Base-by-base conservation (phyloP, 2,797 vertebrate genomes). In the Lycodopsis pacificus region DNA sequence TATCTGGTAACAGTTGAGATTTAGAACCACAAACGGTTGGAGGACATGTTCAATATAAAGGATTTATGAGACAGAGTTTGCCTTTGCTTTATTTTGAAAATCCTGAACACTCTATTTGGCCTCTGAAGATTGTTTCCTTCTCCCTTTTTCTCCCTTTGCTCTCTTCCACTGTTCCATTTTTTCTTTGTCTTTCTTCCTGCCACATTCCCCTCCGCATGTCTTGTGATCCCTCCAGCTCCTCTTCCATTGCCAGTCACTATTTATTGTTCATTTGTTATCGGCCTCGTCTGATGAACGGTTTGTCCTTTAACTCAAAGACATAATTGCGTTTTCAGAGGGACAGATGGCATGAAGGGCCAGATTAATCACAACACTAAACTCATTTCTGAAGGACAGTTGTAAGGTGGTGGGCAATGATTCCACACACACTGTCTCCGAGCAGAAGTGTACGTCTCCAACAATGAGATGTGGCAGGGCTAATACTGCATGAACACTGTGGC, bases 331-430 rank as follows among this genome's bases (percentile, higher is more conserved):
- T 86, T 83, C 87, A 91, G 88, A 89, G 81, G 71, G 73, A 66
- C 73, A 88, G 77, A 86, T 76, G 72, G 81, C 89, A 85, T 66
- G 20, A 19, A 63, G 77, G 75, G 83, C 79, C 58, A 75, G 75
- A 92, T 91, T 92, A 89, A 94, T 94, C 88, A 90, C 86, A 91
- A 89, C 85, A 84, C 85, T 89, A 92, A 94, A 93, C 90, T 94
- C 76, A 93, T 94, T 92, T 91, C 82, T 88, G 83, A 84, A 79
- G 76, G 87, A 83, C 77, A 83, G 77, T 65, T 79, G 84, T 87
- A 80, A 76, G 68, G 65, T 78, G 80, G 44, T 10, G 32, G 34
- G 66, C 32, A 27, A 49, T 54, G 56, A 77, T 80, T 77, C 64
- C 71, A 54, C 64, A n/a, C 63, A n/a, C 63, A 40, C 14, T 15